Conservation (phyloP, 2,113 vertebrate species). For the Sclerurus mexicanus region DNA sequence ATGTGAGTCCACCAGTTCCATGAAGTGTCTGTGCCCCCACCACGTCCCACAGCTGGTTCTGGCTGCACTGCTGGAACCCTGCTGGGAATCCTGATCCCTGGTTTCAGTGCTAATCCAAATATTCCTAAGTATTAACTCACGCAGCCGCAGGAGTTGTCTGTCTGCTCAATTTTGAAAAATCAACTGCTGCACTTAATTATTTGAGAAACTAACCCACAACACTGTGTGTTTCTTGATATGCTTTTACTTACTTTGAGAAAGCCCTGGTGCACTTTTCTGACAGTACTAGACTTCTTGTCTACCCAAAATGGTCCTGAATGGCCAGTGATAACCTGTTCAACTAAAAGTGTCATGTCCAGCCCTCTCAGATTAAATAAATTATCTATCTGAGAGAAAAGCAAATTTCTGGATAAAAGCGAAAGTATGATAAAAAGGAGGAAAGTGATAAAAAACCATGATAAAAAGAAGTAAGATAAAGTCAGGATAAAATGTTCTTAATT, state of each 20-base stretch:
- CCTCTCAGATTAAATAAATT: neutral
- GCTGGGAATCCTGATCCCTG: neutral
- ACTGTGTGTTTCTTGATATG: neutral
- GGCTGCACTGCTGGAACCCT: rapidly evolving
- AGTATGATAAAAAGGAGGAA: neutral
- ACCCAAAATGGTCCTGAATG: neutral
- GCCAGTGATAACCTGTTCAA: neutral
- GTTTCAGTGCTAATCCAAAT: neutral
- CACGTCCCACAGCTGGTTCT: rapidly evolving
- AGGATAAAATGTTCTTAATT: conserved; percentile 45
- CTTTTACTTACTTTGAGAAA: neutral
- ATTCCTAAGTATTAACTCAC: rapidly evolving
- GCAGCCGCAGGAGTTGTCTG: neutral
- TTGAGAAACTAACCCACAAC: rapidly evolving
- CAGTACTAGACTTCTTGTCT: neutral
- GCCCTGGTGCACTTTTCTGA: neutral
- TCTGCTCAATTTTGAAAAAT: neutral
- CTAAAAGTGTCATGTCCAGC: neutral
- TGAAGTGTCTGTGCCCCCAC: rapidly evolving
- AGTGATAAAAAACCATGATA: neutral
- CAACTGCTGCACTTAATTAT: neutral
- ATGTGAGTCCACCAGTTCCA: neutral
- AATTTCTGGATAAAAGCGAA: neutral
- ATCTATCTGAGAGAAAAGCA: neutral
- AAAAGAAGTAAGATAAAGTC: neutral